Evolutionary conservation across 2,888 invertebrate species (phyloP), one percentile per base, ranked within the genome.

Genomic region (Scaptomyza flava): DNA sequence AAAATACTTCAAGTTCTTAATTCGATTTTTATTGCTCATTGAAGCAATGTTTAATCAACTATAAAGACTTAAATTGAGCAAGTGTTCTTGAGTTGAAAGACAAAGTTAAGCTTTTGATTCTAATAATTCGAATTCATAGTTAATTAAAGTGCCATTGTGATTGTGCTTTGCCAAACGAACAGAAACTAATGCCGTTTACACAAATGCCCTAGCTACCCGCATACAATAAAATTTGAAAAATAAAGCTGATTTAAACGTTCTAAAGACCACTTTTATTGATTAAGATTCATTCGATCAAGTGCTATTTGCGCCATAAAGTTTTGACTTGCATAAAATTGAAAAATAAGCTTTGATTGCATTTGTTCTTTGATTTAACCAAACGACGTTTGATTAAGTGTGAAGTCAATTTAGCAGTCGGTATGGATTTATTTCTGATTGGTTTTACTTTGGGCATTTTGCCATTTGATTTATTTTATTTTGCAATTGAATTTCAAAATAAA

Each of bases 401-500:
- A 68, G 33, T 63, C 34, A 54, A 72, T 68, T 53, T 53, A 51
- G 23, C 60, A 77, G 56, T 41, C 41, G 36, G 36, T 58, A 47
- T 57, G 41, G 9, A 65, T 62, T 68, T 53, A 41, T 45, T 56
- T 53, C 33, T 11, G 3, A 36, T 45, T 50, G 14, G 9, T 33
- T 23, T 46, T 14, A 12, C 52, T 41, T 14, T 70, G 59, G 72
- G 72, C 59, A 64, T 0, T 57, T 60, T 65, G 75, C 67, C 66
- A 78, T 56, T 51, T 51, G 38, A 68, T 74, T 81, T 68, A 52
- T 71, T 76, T 67, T 52, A 41, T 41, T 68, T 56, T 73, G 47
- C 65, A 63, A 81, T 68, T 81, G 69, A 56, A 81, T 64, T 74
- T 70, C 3, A 64, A 77, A 56, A 54, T 31, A 23, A 47, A 50